Conservation (phyloP, 2,888 invertebrate species). For the Craniophora ligustri region DNA sequence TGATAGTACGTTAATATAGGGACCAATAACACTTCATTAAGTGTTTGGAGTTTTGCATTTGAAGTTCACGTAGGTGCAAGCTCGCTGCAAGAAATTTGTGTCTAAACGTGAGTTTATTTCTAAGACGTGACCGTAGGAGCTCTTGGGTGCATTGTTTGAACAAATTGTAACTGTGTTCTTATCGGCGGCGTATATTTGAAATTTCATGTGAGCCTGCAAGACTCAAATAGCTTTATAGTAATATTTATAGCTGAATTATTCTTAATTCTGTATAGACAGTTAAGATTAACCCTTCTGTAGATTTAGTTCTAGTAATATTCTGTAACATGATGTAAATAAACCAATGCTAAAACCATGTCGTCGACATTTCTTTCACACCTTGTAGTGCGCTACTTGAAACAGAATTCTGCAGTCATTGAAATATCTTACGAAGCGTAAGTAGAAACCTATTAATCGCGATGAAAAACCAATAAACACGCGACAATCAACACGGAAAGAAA, state of each 20-base stretch:
- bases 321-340: too few species aligned
- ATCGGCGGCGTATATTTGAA: constrained; percentile 6
- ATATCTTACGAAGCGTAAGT: neutral
- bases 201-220: constrained; percentile 5
- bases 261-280: too few species aligned
- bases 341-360: too few species aligned
- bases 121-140: constrained; percentile 38
- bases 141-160: constrained; percentile 37
- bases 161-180: constrained; percentile 16
- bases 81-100: constrained; percentile 41
- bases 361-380: too few species aligned
- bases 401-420: too few species aligned
- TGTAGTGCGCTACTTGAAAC: too few species aligned
- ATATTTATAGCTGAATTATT: too few species aligned
- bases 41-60: constrained; percentile 54
- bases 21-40: too few species aligned
- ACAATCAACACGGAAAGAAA: constrained; percentile 55
- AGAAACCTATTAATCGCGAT: neutral
- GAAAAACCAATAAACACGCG: constrained; percentile 42
- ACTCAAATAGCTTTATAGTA: too few species aligned
- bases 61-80: constrained; percentile 46
- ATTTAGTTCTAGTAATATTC: too few species aligned
- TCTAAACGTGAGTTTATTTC: constrained; percentile 50
- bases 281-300: too few species aligned
- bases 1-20: constrained; percentile 58